Conservation (phyloP, 2,797 vertebrate genomes). For the Orientallactaga sibirica region DNA sequence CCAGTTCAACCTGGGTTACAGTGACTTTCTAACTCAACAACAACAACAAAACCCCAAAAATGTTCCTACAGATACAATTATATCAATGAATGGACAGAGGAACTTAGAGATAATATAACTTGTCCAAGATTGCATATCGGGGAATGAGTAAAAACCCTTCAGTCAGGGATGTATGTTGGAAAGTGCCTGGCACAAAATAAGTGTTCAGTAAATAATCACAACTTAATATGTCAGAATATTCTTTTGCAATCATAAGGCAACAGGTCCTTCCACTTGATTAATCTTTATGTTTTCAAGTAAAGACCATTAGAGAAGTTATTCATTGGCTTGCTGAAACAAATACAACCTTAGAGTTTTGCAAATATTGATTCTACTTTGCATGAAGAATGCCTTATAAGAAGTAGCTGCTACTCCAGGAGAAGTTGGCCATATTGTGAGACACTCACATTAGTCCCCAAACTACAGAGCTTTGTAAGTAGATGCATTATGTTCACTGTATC, state of each 20-base stretch:
- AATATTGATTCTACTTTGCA: slow-evolving; percentile 17
- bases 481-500: slow-evolving; percentile 20
- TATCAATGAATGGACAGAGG: neutral
- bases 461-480: slow-evolving; percentile 31
- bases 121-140: neutral
- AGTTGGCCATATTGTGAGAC: neutral
- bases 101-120: slow-evolving; percentile 15
- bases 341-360: neutral
- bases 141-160: neutral
- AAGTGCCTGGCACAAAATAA: slow-evolving; percentile 10
- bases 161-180: neutral
- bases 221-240: neutral
- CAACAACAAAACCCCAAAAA: too few species aligned
- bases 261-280: slow-evolving; percentile 4
- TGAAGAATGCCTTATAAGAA: slow-evolving; percentile 12
- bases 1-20: too few species aligned
- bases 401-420: neutral
- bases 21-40: too few species aligned
- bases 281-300: neutral
- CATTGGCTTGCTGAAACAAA: slow-evolving; percentile 30
- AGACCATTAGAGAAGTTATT: neutral
- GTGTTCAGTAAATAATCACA: slow-evolving; percentile 29
- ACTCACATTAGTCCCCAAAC: neutral
- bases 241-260: neutral
- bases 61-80: neutral